Base-by-base conservation (phyloP, 2,797 vertebrate species). In the Coccyzus lansbergi region DNA sequence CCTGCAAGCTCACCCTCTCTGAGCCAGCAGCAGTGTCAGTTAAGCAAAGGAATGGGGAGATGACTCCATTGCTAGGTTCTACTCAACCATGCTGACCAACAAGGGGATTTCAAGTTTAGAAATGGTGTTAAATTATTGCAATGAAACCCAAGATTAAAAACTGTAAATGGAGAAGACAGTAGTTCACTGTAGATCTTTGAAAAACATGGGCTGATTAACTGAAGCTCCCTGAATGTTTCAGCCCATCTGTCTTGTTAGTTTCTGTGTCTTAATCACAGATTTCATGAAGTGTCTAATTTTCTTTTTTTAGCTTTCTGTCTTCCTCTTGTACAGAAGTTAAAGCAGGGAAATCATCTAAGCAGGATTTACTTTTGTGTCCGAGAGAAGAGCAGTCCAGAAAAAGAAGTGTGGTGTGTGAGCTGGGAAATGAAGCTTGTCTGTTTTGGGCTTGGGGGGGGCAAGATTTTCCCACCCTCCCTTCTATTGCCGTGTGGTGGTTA, bases 221-320 rank as follows among this genome's bases (percentile, higher is more conserved):
- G 62, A 88, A 72, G 86, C 93, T 94, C 92, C 80, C 80, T 78
- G 90, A 93, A 90, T 87, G 82, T 91, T 86, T 94, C 92, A 92
- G 90, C 95, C 97, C 90, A 90, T 95, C 95, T 97, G 97, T 97
- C 97, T 96, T 95, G 93, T 95, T 96, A 96, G 93, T 91, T 94
- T 96, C 96, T 96, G 91, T 94, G 81, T 95, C 96, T 97, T 97
- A 96, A 97, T 97, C 96, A 91, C 34, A 81, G 93, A 96, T 93
- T 96, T 95, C 84, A 62, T 92, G 84, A 90, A 97, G 95, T 95
- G 93, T 96, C 96, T 97, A 79, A 95, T 95, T 94, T 96, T 96
- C 94, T 91, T 96, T 97, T 96, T 96, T 86, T 94, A 96, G 90
- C 89, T 86, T 94, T 95, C 94, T 90, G 91, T 97, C 93, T 96